Evolutionary conservation across 2,113 vertebrate genomes (phyloP).

Genomic region (Hippocampus abdominalis): DNA sequence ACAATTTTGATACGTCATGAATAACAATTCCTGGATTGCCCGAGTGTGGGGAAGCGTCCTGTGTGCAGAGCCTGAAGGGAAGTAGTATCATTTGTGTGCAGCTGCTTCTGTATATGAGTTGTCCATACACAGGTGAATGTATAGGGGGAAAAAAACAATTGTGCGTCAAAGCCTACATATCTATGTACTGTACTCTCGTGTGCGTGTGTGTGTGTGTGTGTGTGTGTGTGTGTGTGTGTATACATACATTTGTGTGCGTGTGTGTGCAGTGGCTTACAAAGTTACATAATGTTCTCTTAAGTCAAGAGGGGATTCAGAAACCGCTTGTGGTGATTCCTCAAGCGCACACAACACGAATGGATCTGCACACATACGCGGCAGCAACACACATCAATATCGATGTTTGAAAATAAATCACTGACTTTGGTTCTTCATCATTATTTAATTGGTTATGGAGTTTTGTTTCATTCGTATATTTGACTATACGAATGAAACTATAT

Average conservation of each 20-base stretch:
- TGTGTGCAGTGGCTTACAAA: slow-evolving; percentile 4
- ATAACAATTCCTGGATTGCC: background rate
- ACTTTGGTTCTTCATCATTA: background rate
- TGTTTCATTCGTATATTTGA: background rate
- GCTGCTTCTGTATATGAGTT: background rate
- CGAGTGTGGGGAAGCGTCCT: background rate
- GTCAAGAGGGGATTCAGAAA: slow-evolving; percentile 25
- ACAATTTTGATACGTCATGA: background rate
- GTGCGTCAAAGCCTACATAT: background rate
- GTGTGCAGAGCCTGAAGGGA: background rate
- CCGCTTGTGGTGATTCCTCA: slow-evolving; percentile 19
- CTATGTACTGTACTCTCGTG: background rate
- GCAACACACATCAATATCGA: slow-evolving; percentile 9
- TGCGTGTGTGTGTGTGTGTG: background rate
- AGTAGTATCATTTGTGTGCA: background rate
- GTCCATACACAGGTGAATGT: background rate
- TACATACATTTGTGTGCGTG: background rate
- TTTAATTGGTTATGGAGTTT: background rate
- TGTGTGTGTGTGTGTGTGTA: slow-evolving; percentile 6
- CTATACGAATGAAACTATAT: background rate
- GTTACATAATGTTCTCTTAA: slow-evolving; percentile 40
- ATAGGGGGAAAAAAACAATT: background rate
- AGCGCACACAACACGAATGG: slow-evolving; percentile 13
- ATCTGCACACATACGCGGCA: slow-evolving; percentile 15
- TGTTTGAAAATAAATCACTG: background rate